Conservation (phyloP, 2,113 vertebrate species). For the Mobula hypostoma region DNA sequence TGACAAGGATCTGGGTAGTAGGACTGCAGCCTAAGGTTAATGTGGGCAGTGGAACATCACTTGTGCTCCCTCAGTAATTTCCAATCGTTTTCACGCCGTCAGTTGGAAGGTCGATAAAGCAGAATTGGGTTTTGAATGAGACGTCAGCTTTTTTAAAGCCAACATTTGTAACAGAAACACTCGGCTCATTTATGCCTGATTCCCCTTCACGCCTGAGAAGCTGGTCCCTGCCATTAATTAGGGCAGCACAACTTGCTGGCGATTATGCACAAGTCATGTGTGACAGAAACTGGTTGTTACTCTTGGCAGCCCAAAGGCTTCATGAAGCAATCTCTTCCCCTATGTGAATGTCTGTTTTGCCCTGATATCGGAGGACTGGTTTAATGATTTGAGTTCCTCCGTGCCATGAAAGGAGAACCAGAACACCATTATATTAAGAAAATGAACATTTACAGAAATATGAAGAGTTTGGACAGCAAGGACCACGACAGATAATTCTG, state of each 20-base stretch:
- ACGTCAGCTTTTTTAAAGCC: not conserved
- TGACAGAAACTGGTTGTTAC: not conserved
- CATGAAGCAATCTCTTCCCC: not conserved
- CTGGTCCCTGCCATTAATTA: not conserved
- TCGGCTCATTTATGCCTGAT: not conserved
- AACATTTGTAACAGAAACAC: not conserved
- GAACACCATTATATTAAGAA: not conserved
- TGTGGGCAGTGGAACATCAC: not conserved
- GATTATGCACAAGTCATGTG: constrained; percentile 2
- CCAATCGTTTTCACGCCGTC: not conserved
- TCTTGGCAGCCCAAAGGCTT: not conserved
- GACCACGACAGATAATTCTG: too few relatives aligned
- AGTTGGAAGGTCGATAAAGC: not conserved
- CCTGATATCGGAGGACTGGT: not conserved
- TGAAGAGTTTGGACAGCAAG: not conserved
- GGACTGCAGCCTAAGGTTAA: not conserved
- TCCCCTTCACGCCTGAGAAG: not conserved
- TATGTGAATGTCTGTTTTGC: not conserved
- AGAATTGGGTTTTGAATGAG: constrained; percentile 5
- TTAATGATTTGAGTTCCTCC: not conserved
- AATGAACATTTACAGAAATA: not conserved
- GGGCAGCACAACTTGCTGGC: not conserved
- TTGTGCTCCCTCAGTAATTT: not conserved
- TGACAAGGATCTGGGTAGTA: not conserved
- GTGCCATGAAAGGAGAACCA: not conserved